A percentile compares a stretch with the other conserved stretches of the same genome.
phyloP scores from a whole-genome alignment of 2,113 vertebrate species.

The Corythornis cristatus region DNA sequence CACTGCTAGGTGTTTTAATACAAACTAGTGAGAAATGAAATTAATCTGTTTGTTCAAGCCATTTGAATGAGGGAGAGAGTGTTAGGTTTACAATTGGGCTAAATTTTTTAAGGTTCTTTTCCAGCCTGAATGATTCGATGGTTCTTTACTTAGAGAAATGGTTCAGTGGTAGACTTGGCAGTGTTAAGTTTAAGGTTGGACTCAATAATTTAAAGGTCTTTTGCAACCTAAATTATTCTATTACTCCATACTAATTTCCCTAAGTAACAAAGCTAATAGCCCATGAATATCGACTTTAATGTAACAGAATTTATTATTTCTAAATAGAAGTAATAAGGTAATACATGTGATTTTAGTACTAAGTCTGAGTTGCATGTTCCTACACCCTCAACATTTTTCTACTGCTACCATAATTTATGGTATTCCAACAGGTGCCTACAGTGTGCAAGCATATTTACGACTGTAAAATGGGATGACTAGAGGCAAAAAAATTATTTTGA shows the following conservation, averaged over 20 bases:
- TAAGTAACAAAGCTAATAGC: conserved; percentile 12
- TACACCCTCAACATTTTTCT: neutral
- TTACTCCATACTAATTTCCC: neutral
- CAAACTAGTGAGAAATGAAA: neutral
- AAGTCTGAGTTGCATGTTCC: neutral
- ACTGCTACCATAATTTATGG: neutral
- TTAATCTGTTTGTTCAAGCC: neutral
- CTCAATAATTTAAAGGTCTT: neutral
- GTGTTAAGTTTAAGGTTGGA: neutral
- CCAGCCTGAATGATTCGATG: neutral
- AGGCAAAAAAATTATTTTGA: conserved; percentile 26
- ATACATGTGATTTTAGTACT: neutral
- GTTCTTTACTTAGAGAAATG: neutral
- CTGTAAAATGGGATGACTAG: neutral
- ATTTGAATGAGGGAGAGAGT: neutral
- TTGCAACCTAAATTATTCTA: neutral
- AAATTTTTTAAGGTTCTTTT: neutral
- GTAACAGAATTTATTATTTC: neutral
- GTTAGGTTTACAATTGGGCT: neutral
- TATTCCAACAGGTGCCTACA: neutral
- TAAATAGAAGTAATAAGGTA: neutral
- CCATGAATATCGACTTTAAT: neutral
- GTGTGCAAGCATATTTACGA: neutral
- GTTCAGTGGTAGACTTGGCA: neutral
- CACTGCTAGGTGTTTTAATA: neutral